A percentile compares a stretch with the other conserved stretches of the same genome.
phyloP scores from a whole-genome alignment of 2,888 invertebrate genomes.

The Antheraea yamamai region DNA sequence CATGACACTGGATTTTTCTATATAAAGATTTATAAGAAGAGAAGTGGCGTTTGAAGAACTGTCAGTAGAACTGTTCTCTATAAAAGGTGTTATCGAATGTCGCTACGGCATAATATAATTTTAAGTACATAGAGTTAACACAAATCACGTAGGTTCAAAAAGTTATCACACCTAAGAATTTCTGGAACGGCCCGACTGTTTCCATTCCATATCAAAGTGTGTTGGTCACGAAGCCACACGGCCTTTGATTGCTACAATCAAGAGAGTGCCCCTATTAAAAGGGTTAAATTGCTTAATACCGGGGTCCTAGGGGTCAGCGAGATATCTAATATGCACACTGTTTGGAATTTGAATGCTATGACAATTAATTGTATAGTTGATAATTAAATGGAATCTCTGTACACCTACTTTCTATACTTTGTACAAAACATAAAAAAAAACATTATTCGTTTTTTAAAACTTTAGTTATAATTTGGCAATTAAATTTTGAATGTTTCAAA shows the following conservation, averaged over 20 bases:
- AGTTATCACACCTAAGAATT: constrained; percentile 2
- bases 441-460: neutral
- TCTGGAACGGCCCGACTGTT: neutral
- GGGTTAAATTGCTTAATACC: constrained; percentile 70
- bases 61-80: neutral
- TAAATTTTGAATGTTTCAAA: neutral
- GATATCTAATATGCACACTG: constrained; percentile 62
- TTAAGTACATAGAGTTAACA: neutral
- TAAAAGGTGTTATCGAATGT: neutral
- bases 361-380: constrained; percentile 17
- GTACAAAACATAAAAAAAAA: neutral
- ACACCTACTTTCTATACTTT: neutral
- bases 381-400: constrained; percentile 3
- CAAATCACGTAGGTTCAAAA: constrained; percentile 3
- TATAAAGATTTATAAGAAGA: too few species aligned
- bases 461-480: neutral
- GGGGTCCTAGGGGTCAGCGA: constrained; percentile 62
- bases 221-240: constrained; percentile 21
- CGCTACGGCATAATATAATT: neutral
- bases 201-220: constrained; percentile 19
- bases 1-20: too few species aligned
- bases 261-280: constrained; percentile 43
- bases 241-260: constrained; percentile 48
- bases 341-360: constrained; percentile 36
- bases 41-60: too few species aligned